Percentiles rank a stretch among this genome's conserved stretches.
Conservation (phyloP, 1,140 invertebrate species). For the Aphis craccivora region DNA sequence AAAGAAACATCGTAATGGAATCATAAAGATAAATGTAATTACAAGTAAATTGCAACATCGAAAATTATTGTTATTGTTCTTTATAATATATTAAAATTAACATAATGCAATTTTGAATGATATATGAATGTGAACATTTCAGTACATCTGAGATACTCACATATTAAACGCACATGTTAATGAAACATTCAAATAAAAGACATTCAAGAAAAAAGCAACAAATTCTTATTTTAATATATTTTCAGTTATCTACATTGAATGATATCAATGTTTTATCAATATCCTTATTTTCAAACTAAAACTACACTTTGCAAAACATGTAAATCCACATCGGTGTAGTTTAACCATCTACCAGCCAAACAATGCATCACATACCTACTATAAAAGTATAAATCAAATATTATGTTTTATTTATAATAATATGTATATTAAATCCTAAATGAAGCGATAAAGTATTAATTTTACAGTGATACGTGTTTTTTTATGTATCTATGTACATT, state of each 20-base stretch:
- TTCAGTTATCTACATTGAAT: background rate
- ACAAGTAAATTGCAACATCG: conserved; percentile 37
- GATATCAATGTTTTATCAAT: background rate
- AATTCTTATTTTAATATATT: background rate
- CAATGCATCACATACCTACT: no score
- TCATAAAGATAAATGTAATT: background rate
- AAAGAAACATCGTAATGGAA: background rate
- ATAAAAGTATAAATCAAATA: no score
- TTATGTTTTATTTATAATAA: no score
- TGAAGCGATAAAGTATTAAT: no score
- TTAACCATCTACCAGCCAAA: background rate
- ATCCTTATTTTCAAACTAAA: background rate
- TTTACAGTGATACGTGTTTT: no score
- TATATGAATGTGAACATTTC: background rate
- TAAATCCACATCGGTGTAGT: background rate
- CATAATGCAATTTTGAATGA: background rate
- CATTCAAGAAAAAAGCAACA: background rate
- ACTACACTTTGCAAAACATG: background rate
- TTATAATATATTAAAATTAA: conserved; percentile 29
- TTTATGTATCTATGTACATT: no score
- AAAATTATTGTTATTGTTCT: conserved; percentile 40
- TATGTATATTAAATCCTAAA: no score
- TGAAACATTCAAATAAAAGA: background rate
- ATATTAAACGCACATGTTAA: background rate
- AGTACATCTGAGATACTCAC: background rate